Base-by-base conservation (phyloP, 2,888 invertebrate species). In the Andricus quercusramuli region DNA sequence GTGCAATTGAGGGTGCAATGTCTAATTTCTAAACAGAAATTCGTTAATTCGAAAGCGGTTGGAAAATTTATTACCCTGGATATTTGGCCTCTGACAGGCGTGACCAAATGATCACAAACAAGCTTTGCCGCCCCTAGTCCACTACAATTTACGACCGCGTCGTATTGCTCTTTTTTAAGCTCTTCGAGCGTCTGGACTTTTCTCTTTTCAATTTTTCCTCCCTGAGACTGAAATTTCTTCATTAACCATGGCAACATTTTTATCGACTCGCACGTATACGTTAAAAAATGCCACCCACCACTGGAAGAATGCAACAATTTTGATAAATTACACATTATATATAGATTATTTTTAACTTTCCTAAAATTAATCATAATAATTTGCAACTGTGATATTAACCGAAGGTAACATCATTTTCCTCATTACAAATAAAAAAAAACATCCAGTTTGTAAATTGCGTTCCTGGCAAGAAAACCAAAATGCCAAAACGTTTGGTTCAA, bases 91-190 rank as follows among this genome's bases (percentile, higher is more conserved):
- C 98, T 94, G 70, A 97, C 94, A 2, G 97, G 94, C 79, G 93
- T 93, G 74, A 97, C 93, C 56, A 90, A 89, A 0, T 91, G 85
- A 93, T 98, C 97, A 0, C 94, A 93, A 0, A 95, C 94, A 0
- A 97, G 90, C 13, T 93, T 84, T 84, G 93, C 93, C 0, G 97
- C 95, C 1, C 95, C 95, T 0, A 97, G 89, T 2, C 97, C 98
- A 1, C 95, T 94, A 86, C 97, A 98, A 91, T 98, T 97, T 66
- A 98, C 94, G n/a, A 98, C 93, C 0, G 96, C 93, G 89, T 97
- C 95, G 87, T 93, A 96, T 0, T 92, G 91, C 47, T 91, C 92
- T 22, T 89, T 87, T 0, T 92, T 86, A 25, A 95, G 90, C 51
- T 94, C 93, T 6, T 95, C 90, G 0, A 96, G 90, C 77, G 93